phyloP scores from a whole-genome alignment of 2,888 invertebrate genomes.

The Tholera decimalis region DNA sequence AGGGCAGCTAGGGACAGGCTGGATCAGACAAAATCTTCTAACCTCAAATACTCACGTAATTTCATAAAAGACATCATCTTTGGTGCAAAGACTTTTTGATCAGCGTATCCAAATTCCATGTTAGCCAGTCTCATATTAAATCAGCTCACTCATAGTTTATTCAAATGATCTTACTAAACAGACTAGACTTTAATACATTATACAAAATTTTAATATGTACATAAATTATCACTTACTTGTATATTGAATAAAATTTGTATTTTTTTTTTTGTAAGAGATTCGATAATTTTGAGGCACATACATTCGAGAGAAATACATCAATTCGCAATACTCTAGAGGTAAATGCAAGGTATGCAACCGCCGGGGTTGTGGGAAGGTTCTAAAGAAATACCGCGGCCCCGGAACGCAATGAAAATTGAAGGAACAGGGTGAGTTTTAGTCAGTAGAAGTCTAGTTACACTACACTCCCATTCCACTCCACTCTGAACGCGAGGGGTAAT shows the following conservation, averaged over 20 bases:
- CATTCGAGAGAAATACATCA: conserved; percentile 1
- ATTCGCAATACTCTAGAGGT: not conserved
- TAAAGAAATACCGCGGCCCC: too few relatives aligned
- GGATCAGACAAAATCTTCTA: too few relatives aligned
- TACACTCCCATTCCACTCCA: too few relatives aligned
- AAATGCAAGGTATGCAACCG: not conserved
- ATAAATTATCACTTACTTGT: conserved; percentile 34
- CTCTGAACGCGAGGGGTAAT: too few relatives aligned
- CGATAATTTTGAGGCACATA: not conserved
- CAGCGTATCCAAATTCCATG: not conserved
- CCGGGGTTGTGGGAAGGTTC: too few relatives aligned
- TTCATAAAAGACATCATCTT: too few relatives aligned
- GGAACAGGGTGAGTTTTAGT: too few relatives aligned
- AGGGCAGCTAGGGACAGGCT: too few relatives aligned
- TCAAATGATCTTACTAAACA: conserved; percentile 35
- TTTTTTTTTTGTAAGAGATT: not conserved
- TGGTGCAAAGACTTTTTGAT: not conserved
- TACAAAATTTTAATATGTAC: conserved; percentile 41
- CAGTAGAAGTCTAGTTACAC: too few relatives aligned
- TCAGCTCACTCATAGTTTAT: conserved; percentile 1
- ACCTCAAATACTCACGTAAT: too few relatives aligned
- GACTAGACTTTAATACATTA: conserved; percentile 56
- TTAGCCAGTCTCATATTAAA: conserved; percentile 10
- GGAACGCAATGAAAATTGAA: too few relatives aligned
- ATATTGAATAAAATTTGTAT: conserved; percentile 36